Evolutionary conservation across 2,113 vertebrate genomes (phyloP).

Genomic region (Podarcis raffonei): DNA sequence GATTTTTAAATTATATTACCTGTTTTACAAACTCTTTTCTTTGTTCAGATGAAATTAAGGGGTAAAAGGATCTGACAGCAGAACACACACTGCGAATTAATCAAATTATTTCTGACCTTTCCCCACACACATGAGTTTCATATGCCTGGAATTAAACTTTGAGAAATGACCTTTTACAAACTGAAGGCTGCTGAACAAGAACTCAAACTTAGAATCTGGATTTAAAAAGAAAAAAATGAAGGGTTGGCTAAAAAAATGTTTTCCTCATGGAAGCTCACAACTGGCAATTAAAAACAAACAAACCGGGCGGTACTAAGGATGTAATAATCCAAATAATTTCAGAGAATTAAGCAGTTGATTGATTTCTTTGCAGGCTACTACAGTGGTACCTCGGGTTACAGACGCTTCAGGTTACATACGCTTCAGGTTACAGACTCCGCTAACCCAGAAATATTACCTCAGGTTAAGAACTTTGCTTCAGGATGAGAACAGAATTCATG

Average conservation of each 20-base stretch:
- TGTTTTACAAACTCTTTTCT: slow-evolving; percentile 27
- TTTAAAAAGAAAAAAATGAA: not conserved
- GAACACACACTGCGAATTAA: slow-evolving; percentile 23
- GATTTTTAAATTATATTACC: not conserved
- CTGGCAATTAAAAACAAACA: not conserved
- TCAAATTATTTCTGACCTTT: not conserved
- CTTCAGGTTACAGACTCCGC: too few species aligned
- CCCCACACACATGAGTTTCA: not conserved
- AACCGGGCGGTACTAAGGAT: not conserved
- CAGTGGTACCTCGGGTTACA: too few species aligned
- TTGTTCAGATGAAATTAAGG: not conserved
- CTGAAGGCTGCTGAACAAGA: not conserved
- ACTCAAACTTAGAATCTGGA: not conserved
- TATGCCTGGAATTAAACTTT: not conserved
- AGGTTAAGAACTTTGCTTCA: too few species aligned
- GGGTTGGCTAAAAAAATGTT: not conserved
- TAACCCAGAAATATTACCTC: too few species aligned
- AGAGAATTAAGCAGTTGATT: not conserved
- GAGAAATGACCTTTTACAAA: slow-evolving; percentile 1
- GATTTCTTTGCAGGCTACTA: not conserved
- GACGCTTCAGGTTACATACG: too few species aligned
- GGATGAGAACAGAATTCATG: too few species aligned
- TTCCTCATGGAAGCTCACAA: not conserved
- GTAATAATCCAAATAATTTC: slow-evolving; percentile 8
- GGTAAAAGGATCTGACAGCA: not conserved